Percentiles rank a stretch among this genome's conserved stretches.
phyloP scores from a whole-genome alignment of 2,113 vertebrate genomes.

The Alligator mississippiensis region DNA sequence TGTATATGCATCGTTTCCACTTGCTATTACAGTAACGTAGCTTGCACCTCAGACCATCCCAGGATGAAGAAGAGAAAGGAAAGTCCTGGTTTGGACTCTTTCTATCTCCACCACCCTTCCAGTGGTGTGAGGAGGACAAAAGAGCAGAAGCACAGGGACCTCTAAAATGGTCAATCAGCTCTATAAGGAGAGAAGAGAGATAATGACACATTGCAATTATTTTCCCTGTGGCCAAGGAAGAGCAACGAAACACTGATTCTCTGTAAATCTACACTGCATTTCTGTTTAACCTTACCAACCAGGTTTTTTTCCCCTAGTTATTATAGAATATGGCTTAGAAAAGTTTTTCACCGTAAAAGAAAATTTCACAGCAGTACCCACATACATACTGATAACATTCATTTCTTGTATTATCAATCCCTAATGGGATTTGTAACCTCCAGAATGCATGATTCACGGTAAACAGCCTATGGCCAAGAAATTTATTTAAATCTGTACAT shows the following conservation, averaged over 20 bases:
- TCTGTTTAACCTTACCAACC: background rate
- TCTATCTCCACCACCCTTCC: background rate
- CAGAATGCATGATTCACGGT: background rate
- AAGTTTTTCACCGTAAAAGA: background rate
- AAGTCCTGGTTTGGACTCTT: background rate
- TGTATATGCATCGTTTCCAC: background rate
- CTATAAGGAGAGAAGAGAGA: fast-evolving
- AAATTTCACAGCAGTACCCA: background rate
- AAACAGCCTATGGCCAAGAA: background rate
- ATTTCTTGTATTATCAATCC: background rate
- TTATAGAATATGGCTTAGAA: background rate
- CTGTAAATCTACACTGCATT: background rate
- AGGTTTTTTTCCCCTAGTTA: background rate
- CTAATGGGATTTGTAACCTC: background rate
- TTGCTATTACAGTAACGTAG: background rate
- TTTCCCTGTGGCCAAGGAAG: background rate
- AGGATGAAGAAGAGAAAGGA: background rate
- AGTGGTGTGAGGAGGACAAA: background rate
- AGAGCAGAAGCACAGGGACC: background rate
- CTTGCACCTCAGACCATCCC: background rate
- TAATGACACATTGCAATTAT: background rate
- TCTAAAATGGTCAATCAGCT: background rate
- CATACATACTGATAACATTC: background rate
- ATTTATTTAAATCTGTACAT: background rate
- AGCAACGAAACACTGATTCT: background rate